A percentile compares a stretch with the other conserved stretches of the same genome.
Evolutionary conservation across 1,140 invertebrate genomes (phyloP).

Genomic region (Chlorops oryzae): DNA sequence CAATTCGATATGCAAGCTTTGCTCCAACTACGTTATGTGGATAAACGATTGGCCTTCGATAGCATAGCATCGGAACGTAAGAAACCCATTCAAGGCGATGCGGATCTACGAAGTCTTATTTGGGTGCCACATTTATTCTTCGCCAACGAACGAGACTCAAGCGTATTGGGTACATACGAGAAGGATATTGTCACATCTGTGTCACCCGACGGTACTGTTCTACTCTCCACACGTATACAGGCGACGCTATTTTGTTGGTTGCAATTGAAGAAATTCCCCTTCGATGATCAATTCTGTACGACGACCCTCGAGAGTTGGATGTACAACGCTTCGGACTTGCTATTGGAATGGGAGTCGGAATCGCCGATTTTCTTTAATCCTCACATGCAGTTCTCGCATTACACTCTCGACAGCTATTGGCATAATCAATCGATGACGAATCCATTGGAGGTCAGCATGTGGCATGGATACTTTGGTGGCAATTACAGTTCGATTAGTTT

Average conservation of each 20-base stretch:
- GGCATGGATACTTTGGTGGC: constrained; percentile 62
- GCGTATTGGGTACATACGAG: constrained; percentile 55
- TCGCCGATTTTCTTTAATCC: constrained; percentile 63
- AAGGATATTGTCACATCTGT: constrained; percentile 69
- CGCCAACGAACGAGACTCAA: constrained; percentile 66
- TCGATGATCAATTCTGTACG: constrained; percentile 68
- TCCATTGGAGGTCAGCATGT: constrained; percentile 50
- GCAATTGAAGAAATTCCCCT: constrained; percentile 72
- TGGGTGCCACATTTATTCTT: constrained; percentile 71
- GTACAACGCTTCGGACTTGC: constrained; percentile 63
- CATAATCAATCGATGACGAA: constrained; percentile 60
- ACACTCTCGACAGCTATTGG: constrained; percentile 55
- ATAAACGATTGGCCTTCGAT: constrained; percentile 57
- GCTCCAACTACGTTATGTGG: constrained; percentile 64
- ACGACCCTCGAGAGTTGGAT: constrained; percentile 72
- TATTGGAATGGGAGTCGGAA: constrained; percentile 62
- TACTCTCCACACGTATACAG: constrained; percentile 65
- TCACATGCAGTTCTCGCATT: constrained; percentile 71
- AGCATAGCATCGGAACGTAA: constrained; percentile 54
- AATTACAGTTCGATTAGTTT: constrained; percentile 70
- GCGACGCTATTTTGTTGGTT: constrained; percentile 69
- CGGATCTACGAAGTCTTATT: constrained; percentile 56
- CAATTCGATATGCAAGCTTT: constrained; percentile 71
- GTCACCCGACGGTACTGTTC: constrained; percentile 61
- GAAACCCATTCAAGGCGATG: constrained; percentile 60